Conservation (phyloP, 2,797 vertebrate species). For the Melanotaenia maccullochi region DNA sequence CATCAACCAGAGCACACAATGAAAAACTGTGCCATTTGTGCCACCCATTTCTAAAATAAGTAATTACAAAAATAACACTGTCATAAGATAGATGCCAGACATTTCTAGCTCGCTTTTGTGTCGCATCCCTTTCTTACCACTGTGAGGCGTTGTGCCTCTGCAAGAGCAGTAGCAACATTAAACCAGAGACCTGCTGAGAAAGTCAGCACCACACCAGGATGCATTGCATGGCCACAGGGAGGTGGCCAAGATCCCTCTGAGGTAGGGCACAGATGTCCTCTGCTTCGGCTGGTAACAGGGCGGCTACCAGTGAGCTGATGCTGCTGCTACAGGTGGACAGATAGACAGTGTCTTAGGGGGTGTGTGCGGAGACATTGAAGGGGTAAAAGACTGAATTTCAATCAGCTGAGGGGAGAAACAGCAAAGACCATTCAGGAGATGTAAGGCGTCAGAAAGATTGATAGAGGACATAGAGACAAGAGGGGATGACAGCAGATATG, state of each 20-base stretch:
- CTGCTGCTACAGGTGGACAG: slow-evolving; percentile 81
- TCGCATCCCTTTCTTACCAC: slow-evolving; percentile 19
- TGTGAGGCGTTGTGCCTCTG: slow-evolving; percentile 21
- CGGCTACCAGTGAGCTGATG: slow-evolving; percentile 82
- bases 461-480: not conserved
- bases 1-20: no score
- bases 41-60: not conserved
- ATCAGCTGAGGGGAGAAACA: slow-evolving; percentile 1
- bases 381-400: slow-evolving; percentile 7
- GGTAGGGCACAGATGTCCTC: slow-evolving; percentile 76
- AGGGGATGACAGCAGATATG: slow-evolving; percentile 1
- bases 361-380: not conserved
- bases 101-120: not conserved
- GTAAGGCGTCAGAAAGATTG: slow-evolving; percentile 21
- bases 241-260: slow-evolving; percentile 79
- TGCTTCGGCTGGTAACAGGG: slow-evolving; percentile 84
- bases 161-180: slow-evolving; percentile 80
- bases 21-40: not conserved
- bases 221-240: slow-evolving; percentile 80
- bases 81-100: not conserved
- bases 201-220: slow-evolving; percentile 84
- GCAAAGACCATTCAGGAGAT: slow-evolving; percentile 11
- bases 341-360: not conserved
- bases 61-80: not conserved
- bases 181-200: slow-evolving; percentile 84